A percentile compares a stretch with the other conserved stretches of the same genome.
phyloP scores from a whole-genome alignment of 2,113 vertebrate species.

The Rhabdomys dilectus region DNA sequence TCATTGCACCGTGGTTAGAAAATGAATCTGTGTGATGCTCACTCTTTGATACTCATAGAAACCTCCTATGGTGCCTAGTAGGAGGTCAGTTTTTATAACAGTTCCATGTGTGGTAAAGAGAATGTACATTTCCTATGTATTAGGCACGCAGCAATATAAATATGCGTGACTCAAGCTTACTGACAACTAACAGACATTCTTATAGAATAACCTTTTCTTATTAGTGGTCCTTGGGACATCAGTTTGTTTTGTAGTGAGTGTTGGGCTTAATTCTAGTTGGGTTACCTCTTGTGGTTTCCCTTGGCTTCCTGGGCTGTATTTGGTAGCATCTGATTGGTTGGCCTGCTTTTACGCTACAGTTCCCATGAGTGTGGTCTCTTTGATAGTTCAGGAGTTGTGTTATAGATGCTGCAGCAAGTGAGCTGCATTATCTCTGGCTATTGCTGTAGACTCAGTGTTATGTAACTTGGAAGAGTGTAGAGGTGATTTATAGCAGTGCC shows the following conservation, averaged over 20 bases:
- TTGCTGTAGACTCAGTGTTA: neutral
- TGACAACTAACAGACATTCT: neutral
- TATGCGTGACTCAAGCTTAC: neutral
- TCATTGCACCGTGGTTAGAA: slow-evolving; percentile 23
- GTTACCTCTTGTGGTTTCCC: neutral
- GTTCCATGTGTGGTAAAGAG: neutral
- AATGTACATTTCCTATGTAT: neutral
- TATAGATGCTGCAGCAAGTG: neutral
- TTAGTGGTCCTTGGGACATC: neutral
- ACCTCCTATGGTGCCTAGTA: neutral
- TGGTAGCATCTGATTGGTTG: neutral
- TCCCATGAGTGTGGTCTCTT: neutral
- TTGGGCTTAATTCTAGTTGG: neutral
- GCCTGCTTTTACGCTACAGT: neutral
- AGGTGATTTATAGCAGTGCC: no score
- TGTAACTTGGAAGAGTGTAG: neutral
- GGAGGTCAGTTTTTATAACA: neutral
- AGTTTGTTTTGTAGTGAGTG: neutral
- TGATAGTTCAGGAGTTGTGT: neutral
- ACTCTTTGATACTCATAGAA: neutral
- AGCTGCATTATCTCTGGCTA: neutral
- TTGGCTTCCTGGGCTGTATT: neutral
- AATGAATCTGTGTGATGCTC: neutral
- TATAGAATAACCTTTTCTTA: neutral
- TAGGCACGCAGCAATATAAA: neutral